Base-by-base conservation (phyloP, 2,113 vertebrate species). In the Corydoras maculifer region DNA sequence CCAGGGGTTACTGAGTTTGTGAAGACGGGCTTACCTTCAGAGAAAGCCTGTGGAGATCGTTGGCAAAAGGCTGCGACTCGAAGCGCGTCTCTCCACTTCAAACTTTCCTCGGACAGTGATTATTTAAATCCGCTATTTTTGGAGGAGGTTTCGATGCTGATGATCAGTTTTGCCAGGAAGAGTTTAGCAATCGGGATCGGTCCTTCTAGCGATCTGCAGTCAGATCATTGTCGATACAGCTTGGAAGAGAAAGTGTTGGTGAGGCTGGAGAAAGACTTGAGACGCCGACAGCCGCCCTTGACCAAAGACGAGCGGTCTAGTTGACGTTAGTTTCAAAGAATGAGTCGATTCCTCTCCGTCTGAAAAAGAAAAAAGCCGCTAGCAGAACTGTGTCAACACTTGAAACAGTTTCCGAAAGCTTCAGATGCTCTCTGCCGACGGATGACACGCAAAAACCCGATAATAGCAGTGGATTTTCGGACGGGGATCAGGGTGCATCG, bases 101-200 rank as follows among this genome's bases (percentile, higher is more conserved):
- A 91, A 91, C 86, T 91, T 89, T 84, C 73, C 77, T 73, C 75
- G 75, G 76, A 78, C 73, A 83, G 76, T 88, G 74, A 74, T 57
- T 25, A 48, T 66, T 69, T 74, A 76, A 72, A 73, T 69, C 70
- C 62, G 76, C 72, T 77, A 76, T 74, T 74, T 63, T 75, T 72
- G 74, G 78, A 3, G 7, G 35, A 8, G 35, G 35, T 43, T 25
- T 43, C 35, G 7, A 8, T 43, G 35, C 35, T 2, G 35, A 43
- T 1, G 7, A 43, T 43, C 7, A 43, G 35, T 43, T 43, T 43
- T 30, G 51, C 14, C 70, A 51, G 53, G 73, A 69, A 65, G 32
- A 57, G 68, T 61, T 65, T 62, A 75, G 68, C 62, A 53, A 68
- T 70, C 54, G 58, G 59, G 4, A 58, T 55, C 60, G 79, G 78